Conservation (phyloP, 1,140 invertebrate genomes). For the Cydia fagiglandana region DNA sequence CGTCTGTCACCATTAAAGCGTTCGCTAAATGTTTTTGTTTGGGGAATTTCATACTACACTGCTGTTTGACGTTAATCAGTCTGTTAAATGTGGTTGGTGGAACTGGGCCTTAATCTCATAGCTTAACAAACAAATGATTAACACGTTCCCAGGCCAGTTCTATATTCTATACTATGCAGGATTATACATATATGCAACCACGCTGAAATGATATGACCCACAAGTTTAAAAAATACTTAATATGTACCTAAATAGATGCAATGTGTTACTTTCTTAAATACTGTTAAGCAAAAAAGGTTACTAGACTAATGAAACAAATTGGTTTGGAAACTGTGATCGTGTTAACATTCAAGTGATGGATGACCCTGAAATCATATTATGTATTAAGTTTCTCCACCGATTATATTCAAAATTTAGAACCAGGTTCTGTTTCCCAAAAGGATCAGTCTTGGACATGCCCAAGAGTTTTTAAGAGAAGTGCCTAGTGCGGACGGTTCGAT, state of each 20-base stretch:
- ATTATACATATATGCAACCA: too few relatives aligned
- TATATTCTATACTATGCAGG: background rate
- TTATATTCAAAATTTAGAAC: conserved; percentile 71
- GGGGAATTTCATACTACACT: too few relatives aligned
- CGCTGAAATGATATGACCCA: too few relatives aligned
- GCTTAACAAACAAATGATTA: background rate
- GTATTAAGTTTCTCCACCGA: conserved; percentile 62
- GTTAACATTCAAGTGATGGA: conserved; percentile 31
- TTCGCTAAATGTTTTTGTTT: too few relatives aligned
- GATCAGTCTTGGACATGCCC: conserved; percentile 61
- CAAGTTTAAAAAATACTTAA: too few relatives aligned
- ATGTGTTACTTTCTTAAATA: background rate
- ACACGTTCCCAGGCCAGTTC: background rate
- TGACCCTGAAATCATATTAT: conserved; percentile 31
- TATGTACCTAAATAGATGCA: too few relatives aligned
- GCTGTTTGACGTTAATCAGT: too few relatives aligned
- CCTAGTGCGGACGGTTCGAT: conserved; percentile 73
- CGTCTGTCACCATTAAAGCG: too few relatives aligned
- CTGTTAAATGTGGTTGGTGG: too few relatives aligned
- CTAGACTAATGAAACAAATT: background rate
- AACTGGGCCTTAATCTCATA: too few relatives aligned
- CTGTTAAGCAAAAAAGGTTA: background rate
- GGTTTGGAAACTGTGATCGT: background rate
- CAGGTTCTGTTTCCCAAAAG: conserved; percentile 61
- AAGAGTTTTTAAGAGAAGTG: conserved; percentile 58